A percentile compares a stretch with the other conserved stretches of the same genome.
These are phyloP conservation scores for Stenodema calcarata DNA, from an alignment of 2,888 invertebrate species.

Conservation along the genomic window DNA sequence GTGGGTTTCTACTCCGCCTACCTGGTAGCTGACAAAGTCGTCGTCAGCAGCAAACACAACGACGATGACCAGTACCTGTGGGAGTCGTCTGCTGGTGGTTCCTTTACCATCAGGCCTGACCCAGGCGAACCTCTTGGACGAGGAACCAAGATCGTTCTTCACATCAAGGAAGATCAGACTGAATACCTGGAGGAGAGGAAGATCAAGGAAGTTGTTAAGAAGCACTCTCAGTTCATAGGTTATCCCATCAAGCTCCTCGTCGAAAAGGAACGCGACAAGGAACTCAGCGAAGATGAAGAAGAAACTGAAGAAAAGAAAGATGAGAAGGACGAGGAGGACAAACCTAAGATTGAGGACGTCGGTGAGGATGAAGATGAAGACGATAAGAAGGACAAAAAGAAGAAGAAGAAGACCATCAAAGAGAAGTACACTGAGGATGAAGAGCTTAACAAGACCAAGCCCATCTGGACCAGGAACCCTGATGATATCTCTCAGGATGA, in stretches of 20 bases:
- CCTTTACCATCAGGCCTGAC: slow-evolving; percentile 88
- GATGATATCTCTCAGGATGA: slow-evolving; percentile 96
- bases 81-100: slow-evolving; percentile 98
- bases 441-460: slow-evolving; percentile 97
- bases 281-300: slow-evolving; percentile 90
- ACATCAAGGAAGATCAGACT: slow-evolving; percentile 94
- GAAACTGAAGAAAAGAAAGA: slow-evolving; percentile 79
- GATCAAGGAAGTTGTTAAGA: slow-evolving; percentile 97
- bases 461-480: slow-evolving; percentile 96
- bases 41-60: slow-evolving; percentile 93
- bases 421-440: slow-evolving; percentile 98
- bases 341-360: slow-evolving; percentile 90
- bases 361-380: slow-evolving; percentile 68
- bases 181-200: slow-evolving; percentile 95
- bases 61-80: slow-evolving; percentile 98
- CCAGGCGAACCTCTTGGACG: slow-evolving; percentile 83
- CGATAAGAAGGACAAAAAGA: slow-evolving; percentile 78
- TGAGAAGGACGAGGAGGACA: slow-evolving; percentile 95
- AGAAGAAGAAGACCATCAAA: slow-evolving; percentile 97
- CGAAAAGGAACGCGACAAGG: slow-evolving; percentile 87
- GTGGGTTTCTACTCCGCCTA: slow-evolving; percentile 99
- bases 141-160: slow-evolving; percentile 92
- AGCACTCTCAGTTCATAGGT: slow-evolving; percentile 98
- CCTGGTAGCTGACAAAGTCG: slow-evolving; percentile 91
- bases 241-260: slow-evolving; percentile 96